Evolutionary conservation across 2,888 invertebrate species (phyloP).

Genomic region (Epiblema foenella): DNA sequence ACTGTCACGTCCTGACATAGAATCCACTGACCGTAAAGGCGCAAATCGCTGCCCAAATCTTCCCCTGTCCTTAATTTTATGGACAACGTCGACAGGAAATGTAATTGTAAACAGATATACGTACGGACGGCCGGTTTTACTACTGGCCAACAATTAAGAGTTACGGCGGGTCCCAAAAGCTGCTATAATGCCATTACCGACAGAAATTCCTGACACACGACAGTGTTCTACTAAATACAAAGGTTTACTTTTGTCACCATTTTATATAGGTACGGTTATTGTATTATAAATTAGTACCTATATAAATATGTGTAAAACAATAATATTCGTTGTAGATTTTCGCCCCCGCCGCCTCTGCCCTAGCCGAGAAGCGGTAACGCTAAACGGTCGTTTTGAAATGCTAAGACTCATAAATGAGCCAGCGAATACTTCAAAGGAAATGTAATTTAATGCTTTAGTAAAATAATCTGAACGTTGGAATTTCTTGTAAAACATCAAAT

Average conservation of each 20-base stretch:
- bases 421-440: too few relatives aligned
- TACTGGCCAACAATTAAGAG: slow-evolving; percentile 38
- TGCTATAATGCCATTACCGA: slow-evolving; percentile 11
- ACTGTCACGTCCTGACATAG: slow-evolving; percentile 55
- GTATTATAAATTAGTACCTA: too few relatives aligned
- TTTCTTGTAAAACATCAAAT: too few relatives aligned
- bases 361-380: too few relatives aligned
- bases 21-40: slow-evolving; percentile 57
- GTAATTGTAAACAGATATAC: slow-evolving; percentile 61
- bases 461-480: too few relatives aligned
- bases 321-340: too few relatives aligned
- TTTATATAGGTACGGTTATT: too few relatives aligned
- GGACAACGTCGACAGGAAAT: slow-evolving; percentile 58
- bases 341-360: too few relatives aligned
- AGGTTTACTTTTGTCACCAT: not conserved
- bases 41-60: slow-evolving; percentile 59
- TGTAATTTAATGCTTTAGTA: too few relatives aligned
- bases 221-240: not conserved
- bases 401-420: too few relatives aligned
- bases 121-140: slow-evolving; percentile 33
- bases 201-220: slow-evolving; percentile 5
- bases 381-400: too few relatives aligned
- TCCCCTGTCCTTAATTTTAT: slow-evolving; percentile 60
- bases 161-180: slow-evolving; percentile 27
- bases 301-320: too few relatives aligned